Percentiles rank a stretch among this genome's conserved stretches.
Conservation (phyloP, 2,888 invertebrate species). For the Amphipyra tragopoginis region DNA sequence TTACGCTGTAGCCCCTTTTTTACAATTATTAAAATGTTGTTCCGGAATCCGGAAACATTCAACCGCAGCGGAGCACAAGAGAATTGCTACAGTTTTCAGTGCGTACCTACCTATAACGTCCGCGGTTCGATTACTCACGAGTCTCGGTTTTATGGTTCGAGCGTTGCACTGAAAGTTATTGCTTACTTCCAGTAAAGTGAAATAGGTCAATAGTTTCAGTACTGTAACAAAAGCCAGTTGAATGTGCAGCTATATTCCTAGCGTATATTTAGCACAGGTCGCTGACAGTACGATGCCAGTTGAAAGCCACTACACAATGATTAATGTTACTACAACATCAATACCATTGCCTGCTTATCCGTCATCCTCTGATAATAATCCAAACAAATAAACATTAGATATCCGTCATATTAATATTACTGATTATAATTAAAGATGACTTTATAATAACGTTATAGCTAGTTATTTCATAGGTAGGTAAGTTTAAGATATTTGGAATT, state of each 20-base stretch:
- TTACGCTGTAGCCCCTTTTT: too few species aligned
- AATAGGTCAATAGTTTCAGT: constrained; percentile 90
- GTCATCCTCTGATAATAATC: constrained; percentile 2
- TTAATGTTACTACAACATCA: not conserved
- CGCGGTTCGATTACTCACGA: constrained; percentile 75
- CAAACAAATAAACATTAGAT: not conserved
- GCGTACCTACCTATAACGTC: constrained; percentile 61
- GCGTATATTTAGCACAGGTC: constrained; percentile 80
- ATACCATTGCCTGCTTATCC: not conserved
- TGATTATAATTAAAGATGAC: too few species aligned
- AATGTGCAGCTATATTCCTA: constrained; percentile 79
- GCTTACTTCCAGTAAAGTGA: constrained; percentile 88
- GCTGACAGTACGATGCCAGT: constrained; percentile 64
- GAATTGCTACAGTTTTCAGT: constrained; percentile 33
- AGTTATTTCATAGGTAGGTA: too few species aligned
- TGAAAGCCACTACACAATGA: not conserved
- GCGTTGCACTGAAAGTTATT: constrained; percentile 88
- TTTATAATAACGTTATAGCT: too few species aligned
- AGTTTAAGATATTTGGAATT: too few species aligned
- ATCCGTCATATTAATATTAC: not conserved
- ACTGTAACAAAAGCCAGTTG: constrained; percentile 87
- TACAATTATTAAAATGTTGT: not conserved
- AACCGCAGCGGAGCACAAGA: constrained; percentile 11
- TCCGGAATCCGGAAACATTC: constrained; percentile 9
- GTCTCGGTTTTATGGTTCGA: constrained; percentile 83